phyloP scores from a whole-genome alignment of 2,797 vertebrate genomes.

The Phylloscopus collybita region DNA sequence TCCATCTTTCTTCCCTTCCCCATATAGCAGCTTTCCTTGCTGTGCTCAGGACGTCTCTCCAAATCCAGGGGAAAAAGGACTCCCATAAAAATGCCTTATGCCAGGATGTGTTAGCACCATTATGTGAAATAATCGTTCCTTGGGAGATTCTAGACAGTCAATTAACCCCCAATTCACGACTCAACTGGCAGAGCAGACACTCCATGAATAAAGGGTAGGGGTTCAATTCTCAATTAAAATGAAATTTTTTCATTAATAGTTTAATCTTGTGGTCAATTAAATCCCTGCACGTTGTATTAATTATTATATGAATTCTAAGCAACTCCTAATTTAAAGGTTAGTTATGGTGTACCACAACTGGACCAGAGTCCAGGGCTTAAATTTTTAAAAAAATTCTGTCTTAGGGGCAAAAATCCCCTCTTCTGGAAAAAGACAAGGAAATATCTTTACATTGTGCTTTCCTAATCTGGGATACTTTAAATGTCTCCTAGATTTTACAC shows the following conservation, averaged over 20 bases:
- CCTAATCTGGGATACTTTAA: not conserved
- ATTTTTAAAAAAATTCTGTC: not conserved
- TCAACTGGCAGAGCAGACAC: conserved; percentile 44
- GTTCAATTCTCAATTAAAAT: conserved; percentile 59
- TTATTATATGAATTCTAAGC: conserved; percentile 38
- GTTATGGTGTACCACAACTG: not conserved
- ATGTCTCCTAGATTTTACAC: not conserved
- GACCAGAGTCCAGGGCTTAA: not conserved
- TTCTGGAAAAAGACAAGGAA: not conserved
- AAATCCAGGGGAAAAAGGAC: conserved; percentile 2
- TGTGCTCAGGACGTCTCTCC: not conserved
- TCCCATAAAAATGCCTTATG: conserved; percentile 5
- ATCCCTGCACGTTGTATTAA: conserved; percentile 34
- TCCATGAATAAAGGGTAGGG: conserved; percentile 58
- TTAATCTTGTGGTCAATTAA: conserved; percentile 65
- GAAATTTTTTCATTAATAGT: conserved; percentile 49
- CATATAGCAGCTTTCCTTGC: not conserved
- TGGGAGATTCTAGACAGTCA: conserved; percentile 56
- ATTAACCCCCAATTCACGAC: conserved; percentile 63
- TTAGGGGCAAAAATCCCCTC: not conserved
- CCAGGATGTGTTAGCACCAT: not conserved
- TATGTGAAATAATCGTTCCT: conserved; percentile 65
- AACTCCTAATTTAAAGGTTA: conserved; percentile 44
- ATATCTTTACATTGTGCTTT: not conserved
- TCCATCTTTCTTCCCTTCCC: not conserved